Evolutionary conservation across 2,113 vertebrate species (phyloP), one percentile per base, ranked within the genome.

Genomic region (Notothenia coriiceps): DNA sequence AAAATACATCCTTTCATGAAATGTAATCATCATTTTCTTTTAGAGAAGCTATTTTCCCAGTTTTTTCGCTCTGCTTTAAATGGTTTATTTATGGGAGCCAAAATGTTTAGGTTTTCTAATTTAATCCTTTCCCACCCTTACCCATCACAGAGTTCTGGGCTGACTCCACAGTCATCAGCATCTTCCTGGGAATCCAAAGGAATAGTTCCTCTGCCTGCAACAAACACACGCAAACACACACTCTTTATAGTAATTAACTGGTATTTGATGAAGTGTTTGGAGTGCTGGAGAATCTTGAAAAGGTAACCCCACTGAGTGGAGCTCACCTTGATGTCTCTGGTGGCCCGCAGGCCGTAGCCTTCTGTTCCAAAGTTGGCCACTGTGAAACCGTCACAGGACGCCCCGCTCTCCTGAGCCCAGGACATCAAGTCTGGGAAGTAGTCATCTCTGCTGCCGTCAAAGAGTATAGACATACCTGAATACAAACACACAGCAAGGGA

Each of bases 131-230:
- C 0, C 22, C 52, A 5, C 72, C 74, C 97, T 97, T 93, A 99
- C 98, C 97, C 59, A 99, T 93, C 18, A 97, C 69, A 57, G 98
- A 99, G 93, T 94, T 97, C 94, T 99, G 98, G 79, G 98, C 98
- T 4, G 98, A 98, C 82, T 99, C 98, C 84, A 99, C 97, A 0
- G 98, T 99, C 97, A 99, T 98, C 77, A 99, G 88, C 88, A 99
- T 96, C 93, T 97, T 99, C 89, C 98, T 95, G 82, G 98, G 98
- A 89, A 99, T 95, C 97, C 98, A 99, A 52, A 99, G 93, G 89
- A 99, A 99, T 52, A 99, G 91, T 74, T 99, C 98, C 91, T 99
- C 98, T 80, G 97, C 98, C 98, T 99, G 74, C 17, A 44, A 29
- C 35, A 40, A 1, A 40, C 35, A 35, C 35, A 35, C 35, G 35